Base-by-base conservation (phyloP, 2,113 vertebrate genomes). In the Centrocercus urophasianus region DNA sequence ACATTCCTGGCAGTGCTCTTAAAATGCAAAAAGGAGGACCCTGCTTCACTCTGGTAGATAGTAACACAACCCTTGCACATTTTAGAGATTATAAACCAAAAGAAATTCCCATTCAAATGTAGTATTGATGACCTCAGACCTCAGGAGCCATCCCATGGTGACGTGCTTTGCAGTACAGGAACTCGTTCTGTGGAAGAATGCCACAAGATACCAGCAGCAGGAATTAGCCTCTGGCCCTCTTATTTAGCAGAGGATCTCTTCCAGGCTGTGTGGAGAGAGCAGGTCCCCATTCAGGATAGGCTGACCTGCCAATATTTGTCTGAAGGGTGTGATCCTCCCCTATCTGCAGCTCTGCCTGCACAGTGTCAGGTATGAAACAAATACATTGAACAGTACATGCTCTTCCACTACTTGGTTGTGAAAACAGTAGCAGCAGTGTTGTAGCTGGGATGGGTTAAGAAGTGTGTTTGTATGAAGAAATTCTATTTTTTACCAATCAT, bases 141-240 rank as follows among this genome's bases (percentile, higher is more conserved):
- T 7, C 7, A 0, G 1, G 28, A 24, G 20, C n/a, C 48, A 6
- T 47, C 3, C 0, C 10, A 34, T 64, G n/a, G 8, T 2, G 0
- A 45, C 0, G 17, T 19, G 19, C 48, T 28, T 73, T 8, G 0
- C 1, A 2, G 34, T 52, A 10, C 0, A 0, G 27, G 22, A 24
- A 13, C 21, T 12, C 11, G 1, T 59, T 18, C 57, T 63, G 40
- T 70, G 38, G 22, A 28, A 32, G 34, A 40, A 85, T 24, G 64
- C n/a, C 32, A 2, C 65, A 43, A 13, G 54, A 10, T 47, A 76
- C 69, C 87, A 70, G 82, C 66, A 61, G 66, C 54, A 77, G 48
- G 52, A 82, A n/a, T 7, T 83, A 54, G 43, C 43, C 54, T 54
- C 18, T 34, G 63, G 11, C 66, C 40, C 59, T 72, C 20, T 24